Evolutionary conservation across 2,797 vertebrate genomes (phyloP).

Genomic region (Lepilemur ruficaudatus): DNA sequence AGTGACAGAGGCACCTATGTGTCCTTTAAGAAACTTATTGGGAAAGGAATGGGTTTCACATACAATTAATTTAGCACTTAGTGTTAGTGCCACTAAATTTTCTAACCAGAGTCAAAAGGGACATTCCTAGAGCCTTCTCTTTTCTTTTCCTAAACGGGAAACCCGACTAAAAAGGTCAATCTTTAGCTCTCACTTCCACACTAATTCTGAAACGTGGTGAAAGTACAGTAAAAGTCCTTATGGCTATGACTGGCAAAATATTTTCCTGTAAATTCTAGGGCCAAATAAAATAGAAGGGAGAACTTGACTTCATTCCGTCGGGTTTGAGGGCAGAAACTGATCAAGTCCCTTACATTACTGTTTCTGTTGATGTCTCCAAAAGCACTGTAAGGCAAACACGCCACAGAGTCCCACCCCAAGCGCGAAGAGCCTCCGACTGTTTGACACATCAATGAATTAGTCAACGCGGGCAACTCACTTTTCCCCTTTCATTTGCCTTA

Average conservation of each 20-base stretch:
- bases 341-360: conserved; percentile 17
- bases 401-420: conserved; percentile 55
- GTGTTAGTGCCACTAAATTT: neutral
- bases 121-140: conserved; percentile 57
- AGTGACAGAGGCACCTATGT: neutral
- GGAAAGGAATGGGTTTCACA: neutral
- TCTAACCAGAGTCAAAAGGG: conserved; percentile 5
- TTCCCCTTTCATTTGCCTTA: conserved; percentile 42
- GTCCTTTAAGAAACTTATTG: neutral
- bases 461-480: conserved; percentile 51
- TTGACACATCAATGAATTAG: conserved; percentile 67
- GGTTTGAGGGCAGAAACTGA: conserved; percentile 1
- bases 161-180: conserved; percentile 46
- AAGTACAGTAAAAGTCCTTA: conserved; percentile 6
- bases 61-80: conserved; percentile 13
- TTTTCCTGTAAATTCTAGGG: conserved; percentile 36
- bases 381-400: neutral
- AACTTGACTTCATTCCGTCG: conserved; percentile 12
- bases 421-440: conserved; percentile 62
- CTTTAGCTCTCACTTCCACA: conserved; percentile 31
- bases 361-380: conserved; percentile 8
- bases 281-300: neutral
- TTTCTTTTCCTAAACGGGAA: conserved; percentile 49
- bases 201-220: conserved; percentile 56
- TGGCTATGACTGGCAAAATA: neutral